Percentiles rank a stretch among this genome's conserved stretches.
Conservation (phyloP, 2,113 vertebrate species). For the Nicator chloris region DNA sequence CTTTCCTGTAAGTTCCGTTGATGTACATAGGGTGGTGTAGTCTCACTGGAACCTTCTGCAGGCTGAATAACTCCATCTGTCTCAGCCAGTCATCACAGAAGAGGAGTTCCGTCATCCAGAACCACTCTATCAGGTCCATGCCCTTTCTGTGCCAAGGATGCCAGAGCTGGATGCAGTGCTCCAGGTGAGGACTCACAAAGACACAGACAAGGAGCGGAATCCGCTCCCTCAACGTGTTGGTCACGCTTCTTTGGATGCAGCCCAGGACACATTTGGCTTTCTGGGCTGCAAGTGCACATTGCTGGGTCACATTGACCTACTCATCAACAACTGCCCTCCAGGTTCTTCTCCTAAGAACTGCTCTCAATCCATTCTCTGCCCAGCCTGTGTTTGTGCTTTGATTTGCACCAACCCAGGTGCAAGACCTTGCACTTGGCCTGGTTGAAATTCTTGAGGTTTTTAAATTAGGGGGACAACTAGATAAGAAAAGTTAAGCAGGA, state of each 20-base stretch:
- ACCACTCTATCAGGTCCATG: too few relatives aligned
- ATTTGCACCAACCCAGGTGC: neutral
- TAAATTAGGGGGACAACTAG: neutral
- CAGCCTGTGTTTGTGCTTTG: neutral
- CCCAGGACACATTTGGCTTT: neutral
- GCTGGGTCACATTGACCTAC: neutral
- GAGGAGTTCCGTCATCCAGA: neutral
- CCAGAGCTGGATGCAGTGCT: neutral
- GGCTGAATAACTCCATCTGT: neutral
- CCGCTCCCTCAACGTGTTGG: neutral
- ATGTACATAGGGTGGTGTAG: neutral
- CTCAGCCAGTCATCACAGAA: neutral
- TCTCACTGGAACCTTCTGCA: neutral
- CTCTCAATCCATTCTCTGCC: neutral
- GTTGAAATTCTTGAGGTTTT: neutral
- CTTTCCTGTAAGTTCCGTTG: neutral
- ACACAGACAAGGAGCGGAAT: neutral
- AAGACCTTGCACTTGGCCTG: neutral
- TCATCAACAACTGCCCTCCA: accelerated
- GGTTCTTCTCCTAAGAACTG: neutral
- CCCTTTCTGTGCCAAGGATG: neutral
- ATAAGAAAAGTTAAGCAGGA: neutral
- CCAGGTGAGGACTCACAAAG: neutral
- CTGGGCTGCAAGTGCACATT: neutral
- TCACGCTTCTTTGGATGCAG: neutral